These are phyloP conservation scores for Epinephelus cyanopodus DNA, from an alignment of 2,113 vertebrate species.

Conservation along the genomic window DNA sequence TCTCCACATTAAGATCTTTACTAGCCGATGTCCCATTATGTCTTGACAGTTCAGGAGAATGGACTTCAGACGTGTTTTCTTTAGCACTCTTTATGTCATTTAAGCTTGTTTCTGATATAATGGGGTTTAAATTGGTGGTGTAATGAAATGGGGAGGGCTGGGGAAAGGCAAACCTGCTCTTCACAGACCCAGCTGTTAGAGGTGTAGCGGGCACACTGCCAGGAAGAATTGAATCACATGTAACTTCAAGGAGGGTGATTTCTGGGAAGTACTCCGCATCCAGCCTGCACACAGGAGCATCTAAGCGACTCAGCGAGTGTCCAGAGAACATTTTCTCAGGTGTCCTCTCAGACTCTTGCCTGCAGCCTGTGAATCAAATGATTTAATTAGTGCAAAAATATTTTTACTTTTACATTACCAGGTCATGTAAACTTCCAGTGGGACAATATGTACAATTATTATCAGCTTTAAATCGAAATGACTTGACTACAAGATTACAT, in stretches of 20 bases:
- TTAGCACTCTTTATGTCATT: background rate
- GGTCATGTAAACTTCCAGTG: background rate
- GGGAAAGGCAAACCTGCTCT: background rate
- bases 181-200: background rate
- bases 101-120: background rate
- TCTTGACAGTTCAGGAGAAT: background rate
- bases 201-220: slow-evolving; percentile 1
- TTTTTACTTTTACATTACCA: background rate
- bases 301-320: background rate
- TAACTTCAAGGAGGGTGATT: slow-evolving; percentile 51
- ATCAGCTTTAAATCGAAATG: background rate
- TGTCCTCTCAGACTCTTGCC: background rate
- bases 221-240: slow-evolving; percentile 17
- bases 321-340: slow-evolving; percentile 14
- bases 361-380: slow-evolving; percentile 12
- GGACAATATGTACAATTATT: background rate
- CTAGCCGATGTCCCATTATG: background rate
- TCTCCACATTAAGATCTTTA: background rate
- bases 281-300: slow-evolving; percentile 25
- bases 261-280: slow-evolving; percentile 65
- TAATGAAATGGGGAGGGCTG: background rate
- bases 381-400: background rate
- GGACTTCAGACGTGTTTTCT: slow-evolving; percentile 1
- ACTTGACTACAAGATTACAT: background rate
- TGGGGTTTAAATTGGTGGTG: background rate